phyloP scores from a whole-genome alignment of 2,113 vertebrate genomes.

The Oncorhynchus keta region DNA sequence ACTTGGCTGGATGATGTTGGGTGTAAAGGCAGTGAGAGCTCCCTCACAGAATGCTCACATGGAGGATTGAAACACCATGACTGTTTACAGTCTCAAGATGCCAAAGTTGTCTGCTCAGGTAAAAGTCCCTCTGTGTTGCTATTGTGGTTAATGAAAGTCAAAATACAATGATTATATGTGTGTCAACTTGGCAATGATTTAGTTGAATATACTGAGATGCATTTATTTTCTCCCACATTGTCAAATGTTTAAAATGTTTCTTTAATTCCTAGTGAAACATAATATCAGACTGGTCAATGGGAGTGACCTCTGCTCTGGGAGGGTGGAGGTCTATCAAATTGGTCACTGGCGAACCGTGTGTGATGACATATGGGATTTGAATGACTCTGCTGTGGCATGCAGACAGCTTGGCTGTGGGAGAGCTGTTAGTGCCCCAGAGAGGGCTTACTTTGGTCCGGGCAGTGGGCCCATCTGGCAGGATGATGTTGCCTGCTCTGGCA shows the following conservation, averaged over 20 bases:
- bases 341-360: conserved; percentile 65
- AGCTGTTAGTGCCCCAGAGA: conserved; percentile 24
- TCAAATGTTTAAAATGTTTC: not conserved
- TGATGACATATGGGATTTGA: conserved; percentile 60
- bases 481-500: conserved; percentile 45
- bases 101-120: conserved; percentile 33
- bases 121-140: not conserved
- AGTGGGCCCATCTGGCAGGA: conserved; percentile 47
- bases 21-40: conserved; percentile 16
- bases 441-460: conserved; percentile 55
- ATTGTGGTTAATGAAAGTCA: too few relatives aligned
- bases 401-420: conserved; percentile 61
- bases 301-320: conserved; percentile 57
- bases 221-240: too few relatives aligned
- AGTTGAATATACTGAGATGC: too few relatives aligned
- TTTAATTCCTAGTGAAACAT: conserved; percentile 20
- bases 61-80: conserved; percentile 18
- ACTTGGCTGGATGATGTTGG: conserved; percentile 26
- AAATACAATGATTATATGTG: too few relatives aligned
- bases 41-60: conserved; percentile 14
- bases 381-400: conserved; percentile 64
- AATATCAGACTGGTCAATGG: conserved; percentile 47
- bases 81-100: conserved; percentile 29
- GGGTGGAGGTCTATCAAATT: conserved; percentile 59
- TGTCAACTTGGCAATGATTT: too few relatives aligned